These are phyloP conservation scores for Gallinago media DNA, from an alignment of 2,113 vertebrate species.

Conservation along the genomic window DNA sequence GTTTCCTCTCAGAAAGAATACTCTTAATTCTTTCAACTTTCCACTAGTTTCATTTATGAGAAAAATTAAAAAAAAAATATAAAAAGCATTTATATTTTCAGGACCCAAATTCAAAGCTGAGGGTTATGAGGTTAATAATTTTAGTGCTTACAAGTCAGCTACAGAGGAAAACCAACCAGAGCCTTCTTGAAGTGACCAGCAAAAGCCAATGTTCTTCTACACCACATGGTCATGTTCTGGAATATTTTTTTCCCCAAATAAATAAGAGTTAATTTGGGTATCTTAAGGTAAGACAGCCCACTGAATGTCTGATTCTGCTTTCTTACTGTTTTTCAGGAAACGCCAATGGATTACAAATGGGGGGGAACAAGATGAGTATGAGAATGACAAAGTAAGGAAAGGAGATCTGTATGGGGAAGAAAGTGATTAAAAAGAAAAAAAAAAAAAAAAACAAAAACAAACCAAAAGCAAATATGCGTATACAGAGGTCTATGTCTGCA, in stretches of 20 bases:
- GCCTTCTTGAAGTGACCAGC: background rate
- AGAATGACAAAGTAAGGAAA: background rate
- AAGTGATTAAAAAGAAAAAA: background rate
- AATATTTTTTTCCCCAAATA: background rate
- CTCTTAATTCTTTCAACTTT: background rate
- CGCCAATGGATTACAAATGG: background rate
- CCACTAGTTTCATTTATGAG: background rate
- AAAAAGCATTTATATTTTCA: background rate
- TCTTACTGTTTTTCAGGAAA: background rate
- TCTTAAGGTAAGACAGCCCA: background rate
- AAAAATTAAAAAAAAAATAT: background rate
- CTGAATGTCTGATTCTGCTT: background rate
- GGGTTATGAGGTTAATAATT: background rate
- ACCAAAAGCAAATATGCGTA: fast-evolving
- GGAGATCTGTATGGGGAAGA: background rate
- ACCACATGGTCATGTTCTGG: background rate
- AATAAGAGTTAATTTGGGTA: background rate
- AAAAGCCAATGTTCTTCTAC: background rate
- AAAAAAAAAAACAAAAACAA: background rate
- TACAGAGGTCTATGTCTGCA: background rate
- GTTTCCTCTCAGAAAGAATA: background rate
- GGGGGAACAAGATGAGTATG: fast-evolving
- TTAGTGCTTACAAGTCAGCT: background rate
- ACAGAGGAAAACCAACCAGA: background rate
- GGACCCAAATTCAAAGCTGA: background rate